Conservation (phyloP, 2,113 vertebrate species). For the Cyprinodon variegatus region DNA sequence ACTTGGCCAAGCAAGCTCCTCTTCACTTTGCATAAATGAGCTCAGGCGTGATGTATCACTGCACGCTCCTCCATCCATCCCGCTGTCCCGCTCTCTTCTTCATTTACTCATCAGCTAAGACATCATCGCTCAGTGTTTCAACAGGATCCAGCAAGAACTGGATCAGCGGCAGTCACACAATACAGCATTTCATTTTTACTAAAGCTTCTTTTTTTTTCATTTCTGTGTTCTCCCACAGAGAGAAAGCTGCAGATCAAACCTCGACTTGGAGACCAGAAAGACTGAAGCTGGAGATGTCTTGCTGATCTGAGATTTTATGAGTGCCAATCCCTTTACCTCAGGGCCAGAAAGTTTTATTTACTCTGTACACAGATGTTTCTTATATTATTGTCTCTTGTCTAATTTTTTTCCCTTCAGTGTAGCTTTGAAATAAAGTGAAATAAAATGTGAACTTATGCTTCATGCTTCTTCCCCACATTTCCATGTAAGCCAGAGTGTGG, state of each 20-base stretch:
- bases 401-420: constrained; percentile 15
- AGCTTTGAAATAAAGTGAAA: constrained; percentile 26
- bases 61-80: constrained; percentile 44
- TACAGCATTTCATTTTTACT: constrained; percentile 19
- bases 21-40: constrained; percentile 85
- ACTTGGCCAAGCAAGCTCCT: constrained; percentile 81
- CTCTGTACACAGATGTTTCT: constrained; percentile 7
- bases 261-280: constrained; percentile 59
- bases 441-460: constrained; percentile 22
- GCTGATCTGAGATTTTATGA: constrained; percentile 1
- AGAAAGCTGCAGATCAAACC: constrained; percentile 82
- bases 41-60: constrained; percentile 77
- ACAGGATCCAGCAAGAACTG: neutral
- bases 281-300: neutral
- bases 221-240: constrained; percentile 50
- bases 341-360: constrained; percentile 34
- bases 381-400: constrained; percentile 24
- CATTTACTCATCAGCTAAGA: constrained; percentile 59
- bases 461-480: constrained; percentile 6
- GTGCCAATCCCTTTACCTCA: constrained; percentile 51
- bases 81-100: constrained; percentile 46
- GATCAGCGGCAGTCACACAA: constrained; percentile 26
- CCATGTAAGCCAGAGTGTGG: neutral
- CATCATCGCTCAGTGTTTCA: constrained; percentile 62
- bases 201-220: neutral